phyloP scores from a whole-genome alignment of 2,113 vertebrate species.

The Prochilodus magdalenae region DNA sequence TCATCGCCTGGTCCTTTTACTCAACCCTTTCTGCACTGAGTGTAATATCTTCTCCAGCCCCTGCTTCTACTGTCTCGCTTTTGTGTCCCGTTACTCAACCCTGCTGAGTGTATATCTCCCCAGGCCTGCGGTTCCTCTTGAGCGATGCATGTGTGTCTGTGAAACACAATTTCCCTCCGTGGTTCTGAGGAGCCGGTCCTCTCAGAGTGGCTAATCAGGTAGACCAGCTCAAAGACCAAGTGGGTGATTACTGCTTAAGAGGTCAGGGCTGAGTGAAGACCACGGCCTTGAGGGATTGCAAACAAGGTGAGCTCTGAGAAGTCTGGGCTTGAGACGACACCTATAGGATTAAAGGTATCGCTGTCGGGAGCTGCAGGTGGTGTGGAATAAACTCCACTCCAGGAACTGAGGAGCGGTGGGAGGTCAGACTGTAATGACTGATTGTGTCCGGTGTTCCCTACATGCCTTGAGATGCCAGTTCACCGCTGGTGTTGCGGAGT shows the following conservation, averaged over 20 bases:
- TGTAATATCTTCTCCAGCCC: too few relatives aligned
- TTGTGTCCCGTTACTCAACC: background rate
- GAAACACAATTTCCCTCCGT: background rate
- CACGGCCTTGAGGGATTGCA: background rate
- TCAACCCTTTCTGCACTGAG: too few relatives aligned
- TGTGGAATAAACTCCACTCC: background rate
- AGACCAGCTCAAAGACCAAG: background rate
- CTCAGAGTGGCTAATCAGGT: slow-evolving; percentile 9
- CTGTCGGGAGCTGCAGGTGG: background rate
- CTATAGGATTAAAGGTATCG: background rate
- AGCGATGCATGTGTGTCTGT: slow-evolving; percentile 5
- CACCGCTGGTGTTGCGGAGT: too few relatives aligned
- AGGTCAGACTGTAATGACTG: background rate
- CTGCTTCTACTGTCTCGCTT: too few relatives aligned
- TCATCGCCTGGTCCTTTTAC: background rate
- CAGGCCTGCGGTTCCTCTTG: background rate
- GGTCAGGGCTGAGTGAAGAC: too few relatives aligned
- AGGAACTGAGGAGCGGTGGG: background rate
- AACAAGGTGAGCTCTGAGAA: background rate
- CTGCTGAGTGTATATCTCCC: background rate
- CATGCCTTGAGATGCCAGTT: too few relatives aligned
- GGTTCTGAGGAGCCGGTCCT: background rate
- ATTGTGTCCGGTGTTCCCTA: too few relatives aligned
- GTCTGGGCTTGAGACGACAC: background rate
- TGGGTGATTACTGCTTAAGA: slow-evolving; percentile 11